Base-by-base conservation (phyloP, 2,113 vertebrate species). In the Pagrus major region DNA sequence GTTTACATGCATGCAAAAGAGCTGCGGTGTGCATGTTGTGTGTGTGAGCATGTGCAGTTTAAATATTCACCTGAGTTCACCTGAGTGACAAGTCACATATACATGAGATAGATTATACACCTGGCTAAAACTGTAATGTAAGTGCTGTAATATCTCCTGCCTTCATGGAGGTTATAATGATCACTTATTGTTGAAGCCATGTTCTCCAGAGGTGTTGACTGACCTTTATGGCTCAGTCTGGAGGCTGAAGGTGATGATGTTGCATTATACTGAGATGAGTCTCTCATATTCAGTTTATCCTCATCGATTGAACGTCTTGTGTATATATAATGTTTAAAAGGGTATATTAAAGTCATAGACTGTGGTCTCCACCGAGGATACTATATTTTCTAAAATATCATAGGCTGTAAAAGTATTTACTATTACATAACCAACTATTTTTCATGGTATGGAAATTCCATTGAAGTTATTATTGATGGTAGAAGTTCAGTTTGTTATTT, bases 1-100 rank as follows among this genome's bases (percentile, higher is more conserved):
- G 5, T 85, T 88, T 85, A 52, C 88, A 89, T 88, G 52, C 39
- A 88, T 88, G 82, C 83, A 91, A 88, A 91, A 25, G 25, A 71
- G 58, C 58, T 46, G 39, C 51, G 9, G 44, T 21, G 65, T 35
- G 49, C 31, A 8, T 20, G 71, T 9, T 1, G 18, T 37, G 66
- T 1, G 18, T 37, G 66, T 35, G 39, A 47, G 56, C 12, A 65
- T 29, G 15, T 8, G 33, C 39, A 47, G 61, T 64, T 83, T 66
- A 56, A 78, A 83, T 63, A 65, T 71, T 71, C 44, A 71, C 71
- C 63, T 29, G 42, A 31, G 16, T 64, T 78, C 31, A 64, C 63
- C 68, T 55, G 64, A 72, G 31, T 25, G 11, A 52, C 15, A 25
- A 52, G 47, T 59, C 39, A 61, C 12, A 46, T 3, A 16, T n/a